These are phyloP conservation scores for Brienomyrus longianalis DNA, from an alignment of 2,113 vertebrate species.

Conservation along the genomic window DNA sequence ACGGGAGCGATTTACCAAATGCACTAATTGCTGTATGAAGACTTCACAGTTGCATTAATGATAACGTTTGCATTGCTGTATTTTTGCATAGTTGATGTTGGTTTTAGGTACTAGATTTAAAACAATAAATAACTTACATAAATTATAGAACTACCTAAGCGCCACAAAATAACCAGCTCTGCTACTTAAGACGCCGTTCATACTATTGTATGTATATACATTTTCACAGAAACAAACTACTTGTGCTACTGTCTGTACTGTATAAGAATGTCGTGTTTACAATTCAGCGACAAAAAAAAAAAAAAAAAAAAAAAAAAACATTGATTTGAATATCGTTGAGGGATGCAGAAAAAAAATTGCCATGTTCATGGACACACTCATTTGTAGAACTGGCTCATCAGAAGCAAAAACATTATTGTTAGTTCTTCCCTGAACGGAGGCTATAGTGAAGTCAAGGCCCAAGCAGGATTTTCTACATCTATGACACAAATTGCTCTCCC, in stretches of 20 bases:
- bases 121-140: neutral
- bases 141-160: neutral
- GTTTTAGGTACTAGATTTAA: neutral
- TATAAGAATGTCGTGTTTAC: neutral
- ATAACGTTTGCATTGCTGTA: neutral
- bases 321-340: neutral
- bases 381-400: neutral
- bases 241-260: neutral
- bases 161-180: neutral
- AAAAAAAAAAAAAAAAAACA: neutral
- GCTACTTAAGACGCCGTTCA: neutral
- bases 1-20: neutral
- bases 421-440: neutral
- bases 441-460: neutral
- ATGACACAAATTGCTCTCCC: neutral
- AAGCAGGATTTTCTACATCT: neutral
- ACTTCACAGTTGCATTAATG: neutral
- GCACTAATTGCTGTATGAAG: neutral
- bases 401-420: neutral
- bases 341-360: neutral
- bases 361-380: neutral
- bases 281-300: neutral
- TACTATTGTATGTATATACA: neutral
- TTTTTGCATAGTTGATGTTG: conserved; percentile 1
- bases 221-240: neutral